Evolutionary conservation across 2,888 invertebrate species (phyloP), one percentile per base, ranked within the genome.

Genomic region (Invenusta paracnida): DNA sequence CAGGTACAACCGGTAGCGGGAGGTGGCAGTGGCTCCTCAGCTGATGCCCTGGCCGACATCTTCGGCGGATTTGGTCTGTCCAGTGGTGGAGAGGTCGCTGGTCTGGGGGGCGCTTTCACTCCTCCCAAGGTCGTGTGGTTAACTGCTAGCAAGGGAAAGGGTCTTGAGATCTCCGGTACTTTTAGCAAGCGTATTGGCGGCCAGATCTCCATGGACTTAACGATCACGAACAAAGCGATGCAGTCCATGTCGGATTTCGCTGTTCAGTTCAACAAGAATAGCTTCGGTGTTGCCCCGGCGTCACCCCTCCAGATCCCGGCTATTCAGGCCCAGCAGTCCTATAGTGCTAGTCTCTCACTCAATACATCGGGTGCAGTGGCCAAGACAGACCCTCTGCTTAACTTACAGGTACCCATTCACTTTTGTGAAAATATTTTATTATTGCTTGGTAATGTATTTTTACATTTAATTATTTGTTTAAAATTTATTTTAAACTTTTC

Each of bases 201-300:
- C 0, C 95, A 95, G 92, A 94, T 96, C 87, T 94, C 94, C 86
- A 97, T 99, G 96, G 98, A 99, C 90, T 94, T 99, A 94, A 96
- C 96, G 0, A 95, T 99, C 90, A 95, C 95, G 66, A 99, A 99
- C 92, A 96, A 96, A 91, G 98, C 99, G 0, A 97, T 99, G 97
- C 97, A 97, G 91, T 95, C 96, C 17, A 97, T 99, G 96, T 94
- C 94, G 89, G 95, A 94, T 2, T 98, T 99, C 92, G 98, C 98
- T 17, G 95, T 99, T 90, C 98, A 99, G 91, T 94, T 99, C 90
- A 99, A 99, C 92, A 98, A 98, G 92, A 99, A 99, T 92, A 95
- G 98, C 92, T 99, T 99, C 93, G 98, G 98, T 81, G 92, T 99
- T 88, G 94, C 95, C 89, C 98, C 98, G 1, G 94, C 94, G 23